phyloP scores from a whole-genome alignment of 2,888 invertebrate genomes.

The Druceiella hillmani region DNA sequence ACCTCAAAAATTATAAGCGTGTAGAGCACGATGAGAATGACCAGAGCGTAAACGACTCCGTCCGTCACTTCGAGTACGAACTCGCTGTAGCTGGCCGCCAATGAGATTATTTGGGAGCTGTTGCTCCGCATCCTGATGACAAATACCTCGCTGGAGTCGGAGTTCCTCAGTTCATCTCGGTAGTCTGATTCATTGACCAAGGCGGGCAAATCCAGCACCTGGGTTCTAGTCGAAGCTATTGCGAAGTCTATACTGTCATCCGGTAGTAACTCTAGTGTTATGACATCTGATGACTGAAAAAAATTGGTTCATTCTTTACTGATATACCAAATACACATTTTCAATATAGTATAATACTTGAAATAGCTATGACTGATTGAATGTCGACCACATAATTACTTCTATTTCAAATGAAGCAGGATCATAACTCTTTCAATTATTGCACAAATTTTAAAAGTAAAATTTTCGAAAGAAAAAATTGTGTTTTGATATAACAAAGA shows the following conservation, averaged over 20 bases:
- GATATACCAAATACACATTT: no score
- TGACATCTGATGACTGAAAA: constrained; percentile 44
- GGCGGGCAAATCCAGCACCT: constrained; percentile 34
- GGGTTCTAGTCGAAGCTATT: constrained; percentile 40
- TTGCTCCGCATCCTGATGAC: constrained; percentile 30
- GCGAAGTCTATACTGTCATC: constrained; percentile 55
- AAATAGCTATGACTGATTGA: no score
- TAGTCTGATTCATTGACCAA: constrained; percentile 23
- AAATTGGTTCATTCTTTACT: no score
- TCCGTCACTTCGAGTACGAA: constrained; percentile 58
- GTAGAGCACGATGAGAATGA: constrained; percentile 71
- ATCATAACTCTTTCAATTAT: no score
- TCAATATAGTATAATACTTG: no score
- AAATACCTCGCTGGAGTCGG: constrained; percentile 13
- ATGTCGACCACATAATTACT: no score
- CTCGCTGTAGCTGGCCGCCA: constrained; percentile 49
- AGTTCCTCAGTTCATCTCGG: background rate
- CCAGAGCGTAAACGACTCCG: constrained; percentile 68
- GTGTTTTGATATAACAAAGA: no score
- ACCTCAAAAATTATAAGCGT: constrained; percentile 83
- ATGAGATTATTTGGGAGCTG: constrained; percentile 30
- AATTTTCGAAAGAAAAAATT: no score
- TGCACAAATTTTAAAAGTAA: no score
- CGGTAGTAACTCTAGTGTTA: constrained; percentile 56
- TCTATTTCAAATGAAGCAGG: no score